Evolutionary conservation across 2,888 invertebrate genomes (phyloP).

Genomic region (Neocrepidodera transversa): DNA sequence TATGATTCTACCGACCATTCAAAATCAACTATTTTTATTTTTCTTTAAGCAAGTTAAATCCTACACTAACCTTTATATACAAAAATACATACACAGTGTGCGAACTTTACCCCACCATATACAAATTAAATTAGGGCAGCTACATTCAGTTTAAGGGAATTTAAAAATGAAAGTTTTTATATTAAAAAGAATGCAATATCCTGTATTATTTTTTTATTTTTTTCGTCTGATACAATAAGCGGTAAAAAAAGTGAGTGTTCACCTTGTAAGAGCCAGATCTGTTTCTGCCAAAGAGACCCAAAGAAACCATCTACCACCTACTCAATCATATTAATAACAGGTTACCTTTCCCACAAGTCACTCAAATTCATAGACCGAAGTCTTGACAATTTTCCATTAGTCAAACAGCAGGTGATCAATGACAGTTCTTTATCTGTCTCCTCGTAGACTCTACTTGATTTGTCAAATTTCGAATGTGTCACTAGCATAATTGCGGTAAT

Average conservation of each 20-base stretch:
- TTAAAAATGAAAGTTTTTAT: too few species aligned
- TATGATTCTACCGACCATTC: too few species aligned
- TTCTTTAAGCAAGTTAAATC: too few species aligned
- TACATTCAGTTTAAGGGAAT: too few species aligned
- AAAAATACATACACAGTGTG: too few species aligned
- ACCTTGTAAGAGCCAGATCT: slow-evolving; percentile 9
- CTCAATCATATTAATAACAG: slow-evolving; percentile 34
- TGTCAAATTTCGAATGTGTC: slow-evolving; percentile 50
- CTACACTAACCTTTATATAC: too few species aligned
- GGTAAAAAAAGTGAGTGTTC: neutral
- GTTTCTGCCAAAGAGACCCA: slow-evolving; percentile 23
- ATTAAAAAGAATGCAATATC: too few species aligned
- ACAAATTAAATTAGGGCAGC: too few species aligned
- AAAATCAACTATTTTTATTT: too few species aligned
- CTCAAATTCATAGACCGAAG: slow-evolving; percentile 39
- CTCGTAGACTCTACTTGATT: slow-evolving; percentile 43
- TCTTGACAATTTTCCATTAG: slow-evolving; percentile 45
- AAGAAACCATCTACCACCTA: slow-evolving; percentile 25
- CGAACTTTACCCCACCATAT: too few species aligned
- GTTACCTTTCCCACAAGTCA: slow-evolving; percentile 42
- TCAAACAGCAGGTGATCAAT: slow-evolving; percentile 51
- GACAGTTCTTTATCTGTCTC: slow-evolving; percentile 49
- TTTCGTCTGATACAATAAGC: too few species aligned
- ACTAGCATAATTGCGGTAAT: slow-evolving; percentile 46
- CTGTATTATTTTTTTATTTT: too few species aligned